Conservation (phyloP, 2,888 invertebrate genomes). For the Thereva nobilitata region DNA sequence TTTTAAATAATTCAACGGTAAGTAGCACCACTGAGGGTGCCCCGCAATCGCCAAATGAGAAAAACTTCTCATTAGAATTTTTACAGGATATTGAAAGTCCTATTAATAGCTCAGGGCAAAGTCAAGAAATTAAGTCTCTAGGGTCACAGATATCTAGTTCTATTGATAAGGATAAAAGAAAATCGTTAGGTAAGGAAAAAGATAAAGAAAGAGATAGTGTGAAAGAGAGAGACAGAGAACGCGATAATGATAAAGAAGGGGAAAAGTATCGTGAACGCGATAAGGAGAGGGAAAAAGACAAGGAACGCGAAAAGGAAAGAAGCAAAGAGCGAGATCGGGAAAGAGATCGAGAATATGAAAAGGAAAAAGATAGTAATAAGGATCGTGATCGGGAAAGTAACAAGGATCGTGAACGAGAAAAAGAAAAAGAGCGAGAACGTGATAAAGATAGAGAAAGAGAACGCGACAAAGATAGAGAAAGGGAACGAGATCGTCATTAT, state of each 20-base stretch:
- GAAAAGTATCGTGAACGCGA: neutral
- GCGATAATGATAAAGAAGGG: slow-evolving; percentile 3
- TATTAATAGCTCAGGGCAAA: neutral
- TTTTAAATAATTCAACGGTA: slow-evolving; percentile 62
- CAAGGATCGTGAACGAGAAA: slow-evolving; percentile 38
- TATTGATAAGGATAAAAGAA: neutral
- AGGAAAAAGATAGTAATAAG: slow-evolving; percentile 1
- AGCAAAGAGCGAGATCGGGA: slow-evolving; percentile 47
- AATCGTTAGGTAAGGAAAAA: neutral
- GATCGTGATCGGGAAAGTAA: neutral
- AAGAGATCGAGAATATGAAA: neutral
- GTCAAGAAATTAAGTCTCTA: neutral
- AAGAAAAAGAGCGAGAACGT: slow-evolving; percentile 26
- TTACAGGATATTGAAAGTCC: neutral
- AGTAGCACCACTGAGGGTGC: slow-evolving; percentile 48
- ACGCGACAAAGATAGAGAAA: slow-evolving; percentile 35
- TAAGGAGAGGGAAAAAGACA: neutral
- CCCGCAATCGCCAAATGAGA: slow-evolving; percentile 41
- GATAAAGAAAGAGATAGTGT: neutral
- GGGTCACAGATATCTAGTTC: neutral
- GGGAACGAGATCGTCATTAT: slow-evolving; percentile 45
- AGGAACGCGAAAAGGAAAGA: slow-evolving; percentile 28
- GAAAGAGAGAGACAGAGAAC: neutral
- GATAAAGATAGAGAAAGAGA: slow-evolving; percentile 48
- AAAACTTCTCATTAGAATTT: neutral